Base-by-base conservation (phyloP, 2,888 invertebrate species). In the Anaspis maculata region DNA sequence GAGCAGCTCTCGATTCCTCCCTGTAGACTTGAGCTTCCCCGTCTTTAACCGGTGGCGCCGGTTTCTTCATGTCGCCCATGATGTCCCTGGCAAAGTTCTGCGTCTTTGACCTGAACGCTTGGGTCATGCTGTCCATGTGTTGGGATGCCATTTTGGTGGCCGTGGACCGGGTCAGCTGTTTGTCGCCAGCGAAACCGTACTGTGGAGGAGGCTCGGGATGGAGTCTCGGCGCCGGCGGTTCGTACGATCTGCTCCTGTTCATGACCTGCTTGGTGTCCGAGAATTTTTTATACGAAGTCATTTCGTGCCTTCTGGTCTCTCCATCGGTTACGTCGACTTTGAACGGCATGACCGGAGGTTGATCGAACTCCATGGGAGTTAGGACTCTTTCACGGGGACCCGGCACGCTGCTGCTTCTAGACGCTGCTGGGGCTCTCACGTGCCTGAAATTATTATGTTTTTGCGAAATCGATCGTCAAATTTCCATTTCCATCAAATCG, bases 1-100 rank as follows among this genome's bases (percentile, higher is more conserved):
- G 77, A 25, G 79, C 73, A 24, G 77, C 70, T 51, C 80, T 71
- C n/a, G 76, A 71, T 51, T 82, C 80, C 57, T 82, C 80, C 41
- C 79, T 68, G 57, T 79, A 82, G 9, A 77, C 76, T 54, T 80
- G 79, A n/a, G 79, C 77, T 45, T 71, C 74, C 51, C 62, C 52
- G 30, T 56, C 51, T 45, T 67, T 66, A 46, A 71, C 70, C 40
- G 71, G 50, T 37, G 70, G 69, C 3, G 67, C 67, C 45, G 62
- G 68, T 37, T 55, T 56, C 31, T 67, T 68, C 27, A 79, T 65
- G 61, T 80, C 80, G 21, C 69, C 69, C 57, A 76, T 75, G 29
- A 82, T 71, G 40, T 81, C 77, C 36, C 70, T 71, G 15, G 75
- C 72, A 54, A 82, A 82, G 52, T 77, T 73, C 54, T 79, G 77